Evolutionary conservation across 2,888 invertebrate genomes (phyloP).

Genomic region (Lasioglossum oenotherae): DNA sequence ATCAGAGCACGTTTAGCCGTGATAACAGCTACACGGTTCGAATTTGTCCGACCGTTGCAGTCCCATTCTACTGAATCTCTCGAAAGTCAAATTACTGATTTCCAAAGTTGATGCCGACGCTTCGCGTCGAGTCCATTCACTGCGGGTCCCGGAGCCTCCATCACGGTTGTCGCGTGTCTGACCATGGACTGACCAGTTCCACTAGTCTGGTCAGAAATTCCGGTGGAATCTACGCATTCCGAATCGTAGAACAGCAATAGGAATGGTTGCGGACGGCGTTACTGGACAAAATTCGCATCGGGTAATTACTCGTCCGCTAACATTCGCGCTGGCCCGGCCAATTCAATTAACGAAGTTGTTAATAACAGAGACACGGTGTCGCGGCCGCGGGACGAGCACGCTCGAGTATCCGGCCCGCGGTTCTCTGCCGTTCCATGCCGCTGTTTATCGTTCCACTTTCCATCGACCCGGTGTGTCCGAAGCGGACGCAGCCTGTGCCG

Average conservation of each 20-base stretch:
- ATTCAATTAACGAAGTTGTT: slow-evolving; percentile 9
- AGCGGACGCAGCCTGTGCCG: not conserved
- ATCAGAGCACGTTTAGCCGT: not conserved
- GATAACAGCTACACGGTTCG: not conserved
- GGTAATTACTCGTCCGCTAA: slow-evolving; percentile 5
- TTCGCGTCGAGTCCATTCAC: not conserved
- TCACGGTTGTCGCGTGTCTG: not conserved
- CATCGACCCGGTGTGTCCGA: not conserved
- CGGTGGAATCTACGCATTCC: not conserved
- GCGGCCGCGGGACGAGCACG: not conserved
- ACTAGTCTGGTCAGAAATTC: not conserved
- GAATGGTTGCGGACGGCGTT: not conserved
- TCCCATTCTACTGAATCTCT: not conserved
- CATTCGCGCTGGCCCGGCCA: slow-evolving; percentile 2
- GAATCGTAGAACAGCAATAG: not conserved
- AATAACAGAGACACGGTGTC: not conserved
- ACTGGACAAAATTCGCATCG: slow-evolving; percentile 5
- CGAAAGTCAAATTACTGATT: not conserved
- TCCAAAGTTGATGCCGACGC: not conserved
- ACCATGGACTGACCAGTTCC: not conserved
- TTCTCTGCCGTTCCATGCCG: not conserved
- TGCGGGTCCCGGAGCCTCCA: not conserved
- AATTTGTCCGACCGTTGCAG: not conserved
- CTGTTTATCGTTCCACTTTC: slow-evolving; percentile 18
- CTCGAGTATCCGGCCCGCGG: not conserved